Percentiles rank a stretch among this genome's conserved stretches.
phyloP scores from a whole-genome alignment of 2,888 invertebrate genomes.

The Agrochola lychnidis region DNA sequence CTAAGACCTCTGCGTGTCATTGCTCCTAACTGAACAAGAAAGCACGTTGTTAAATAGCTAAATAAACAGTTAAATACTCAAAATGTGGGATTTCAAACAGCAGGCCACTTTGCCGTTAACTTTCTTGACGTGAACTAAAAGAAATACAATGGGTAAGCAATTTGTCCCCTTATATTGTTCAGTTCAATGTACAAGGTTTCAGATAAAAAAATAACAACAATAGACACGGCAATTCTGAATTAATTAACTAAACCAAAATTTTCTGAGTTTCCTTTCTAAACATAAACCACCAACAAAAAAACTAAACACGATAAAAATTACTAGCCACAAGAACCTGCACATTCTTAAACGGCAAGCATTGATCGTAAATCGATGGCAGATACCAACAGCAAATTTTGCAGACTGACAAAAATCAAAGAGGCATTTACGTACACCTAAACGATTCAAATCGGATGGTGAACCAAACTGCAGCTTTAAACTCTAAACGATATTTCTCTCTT shows the following conservation, averaged over 20 bases:
- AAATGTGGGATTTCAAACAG: slow-evolving; percentile 39
- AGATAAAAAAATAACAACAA: slow-evolving; percentile 2
- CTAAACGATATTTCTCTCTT: not conserved
- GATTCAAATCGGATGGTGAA: slow-evolving; percentile 6
- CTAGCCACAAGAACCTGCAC: not conserved
- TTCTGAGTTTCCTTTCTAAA: not conserved
- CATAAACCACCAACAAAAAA: not conserved
- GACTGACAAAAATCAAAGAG: slow-evolving; percentile 1
- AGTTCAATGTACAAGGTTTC: slow-evolving; percentile 31
- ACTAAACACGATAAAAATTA: not conserved
- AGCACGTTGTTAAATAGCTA: slow-evolving; percentile 27
- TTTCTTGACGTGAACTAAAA: slow-evolving; percentile 25
- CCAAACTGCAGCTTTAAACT: slow-evolving; percentile 13
- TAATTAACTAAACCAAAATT: not conserved
- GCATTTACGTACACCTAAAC: not conserved
- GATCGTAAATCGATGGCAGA: not conserved
- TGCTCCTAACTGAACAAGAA: slow-evolving; percentile 54
- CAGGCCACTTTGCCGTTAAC: slow-evolving; percentile 32
- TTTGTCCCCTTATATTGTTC: slow-evolving; percentile 14
- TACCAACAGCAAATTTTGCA: not conserved
- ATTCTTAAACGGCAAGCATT: not conserved
- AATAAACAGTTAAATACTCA: slow-evolving; percentile 41
- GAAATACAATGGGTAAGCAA: slow-evolving; percentile 37
- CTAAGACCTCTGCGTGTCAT: slow-evolving; percentile 35
- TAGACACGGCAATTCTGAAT: not conserved